Evolutionary conservation across 2,113 vertebrate genomes (phyloP), one percentile per base, ranked within the genome.

Genomic region (Phaetusa simplex): DNA sequence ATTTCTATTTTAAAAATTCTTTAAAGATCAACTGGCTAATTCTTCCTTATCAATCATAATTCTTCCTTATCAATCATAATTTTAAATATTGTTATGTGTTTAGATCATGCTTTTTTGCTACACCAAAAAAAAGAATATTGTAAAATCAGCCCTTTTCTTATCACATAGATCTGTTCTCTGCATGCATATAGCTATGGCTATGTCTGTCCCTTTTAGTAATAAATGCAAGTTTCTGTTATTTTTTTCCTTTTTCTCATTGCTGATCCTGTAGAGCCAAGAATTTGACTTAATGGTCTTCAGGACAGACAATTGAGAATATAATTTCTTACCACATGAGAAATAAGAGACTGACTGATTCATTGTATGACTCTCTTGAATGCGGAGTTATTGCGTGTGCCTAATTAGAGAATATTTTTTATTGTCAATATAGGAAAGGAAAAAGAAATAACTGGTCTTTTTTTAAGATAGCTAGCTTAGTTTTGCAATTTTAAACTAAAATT

Each of bases 131-230:
- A 6, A 4, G 0, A 64, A 20, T 64, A 38, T 55, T 64, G 7
- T 69, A 82, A 95, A 87, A 16, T 2, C 11, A 30, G 4, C 24
- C 40, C 8, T 40, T 79, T 67, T 80, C 21, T 79, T 59, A 42
- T 2, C 5, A 3, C 0, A 0, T 20, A 19, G 5, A 61, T 53
- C 15, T 56, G 7, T 69, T 82, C 11, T 36, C 56, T 53, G 11
- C 14, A 50, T 55, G 5, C 1, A 0, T 59, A 38, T 9, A 74
- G 16, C 21, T 61, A 27, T 58, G 5, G 16, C 21, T 61, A 27
- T 58, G 5, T 72, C 21, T 53, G 66, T 6, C 3, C 11, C 34
- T 85, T 85, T 72, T 40, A 85, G 16, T 61, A 58, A 38, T 24
- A 62, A 55, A 77, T 40, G 5, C 9, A 70, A 49, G 23, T 43